Conservation (phyloP, 1,140 invertebrate species). For the Magallana angulata region DNA sequence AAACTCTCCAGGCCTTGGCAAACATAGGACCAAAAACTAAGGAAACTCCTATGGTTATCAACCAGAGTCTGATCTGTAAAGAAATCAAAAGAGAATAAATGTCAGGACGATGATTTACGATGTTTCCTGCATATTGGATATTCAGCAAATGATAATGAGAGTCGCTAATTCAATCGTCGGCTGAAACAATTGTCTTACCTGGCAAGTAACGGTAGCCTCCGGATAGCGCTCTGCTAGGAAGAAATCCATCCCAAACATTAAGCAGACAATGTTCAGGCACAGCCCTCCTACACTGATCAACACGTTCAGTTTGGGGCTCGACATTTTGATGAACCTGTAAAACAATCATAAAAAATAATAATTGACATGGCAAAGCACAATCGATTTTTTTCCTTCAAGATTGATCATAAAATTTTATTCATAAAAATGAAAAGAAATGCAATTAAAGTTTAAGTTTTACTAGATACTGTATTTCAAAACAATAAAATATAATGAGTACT, state of each 20-base stretch:
- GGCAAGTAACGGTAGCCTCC: slow-evolving; percentile 62
- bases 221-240: slow-evolving; percentile 55
- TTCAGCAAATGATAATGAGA: slow-evolving; percentile 1
- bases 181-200: slow-evolving; percentile 51
- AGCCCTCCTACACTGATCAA: slow-evolving; percentile 66
- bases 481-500: neutral
- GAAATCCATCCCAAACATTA: slow-evolving; percentile 66
- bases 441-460: neutral
- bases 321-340: slow-evolving; percentile 71
- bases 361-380: neutral
- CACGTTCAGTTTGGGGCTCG: slow-evolving; percentile 70
- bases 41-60: slow-evolving; percentile 58
- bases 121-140: neutral
- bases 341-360: neutral
- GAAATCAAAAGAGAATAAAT: neutral
- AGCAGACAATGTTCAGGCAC: slow-evolving; percentile 60
- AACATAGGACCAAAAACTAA: slow-evolving; percentile 70
- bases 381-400: neutral
- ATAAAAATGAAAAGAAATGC: neutral
- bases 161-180: neutral
- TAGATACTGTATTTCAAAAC: neutral
- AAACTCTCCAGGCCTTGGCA: slow-evolving; percentile 69
- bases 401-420: neutral
- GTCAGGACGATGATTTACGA: neutral
- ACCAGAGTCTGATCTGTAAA: slow-evolving; percentile 63